Evolutionary conservation across 2,113 vertebrate genomes (phyloP).

Genomic region (Caracal caracal): DNA sequence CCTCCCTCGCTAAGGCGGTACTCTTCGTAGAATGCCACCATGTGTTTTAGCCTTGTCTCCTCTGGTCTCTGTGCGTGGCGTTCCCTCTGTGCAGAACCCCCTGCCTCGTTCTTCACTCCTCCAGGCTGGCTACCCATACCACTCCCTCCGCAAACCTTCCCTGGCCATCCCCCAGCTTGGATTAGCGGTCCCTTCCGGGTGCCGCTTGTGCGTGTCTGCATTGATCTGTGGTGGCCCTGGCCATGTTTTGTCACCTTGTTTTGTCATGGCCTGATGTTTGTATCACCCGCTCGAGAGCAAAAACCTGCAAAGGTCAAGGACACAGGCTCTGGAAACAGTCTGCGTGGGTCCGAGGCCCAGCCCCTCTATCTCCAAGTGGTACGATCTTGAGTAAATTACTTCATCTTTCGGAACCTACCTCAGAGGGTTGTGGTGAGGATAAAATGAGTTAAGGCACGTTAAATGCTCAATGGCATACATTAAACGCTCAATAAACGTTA

Average conservation of each 20-base stretch:
- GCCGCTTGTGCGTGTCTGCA: too few species aligned
- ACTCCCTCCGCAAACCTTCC: background rate
- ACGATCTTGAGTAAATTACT: background rate
- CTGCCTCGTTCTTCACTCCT: background rate
- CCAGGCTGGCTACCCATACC: background rate
- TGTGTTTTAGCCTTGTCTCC: background rate
- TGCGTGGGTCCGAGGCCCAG: background rate
- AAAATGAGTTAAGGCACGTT: background rate
- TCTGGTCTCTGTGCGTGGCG: background rate
- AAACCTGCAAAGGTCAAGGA: background rate
- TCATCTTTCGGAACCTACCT: background rate
- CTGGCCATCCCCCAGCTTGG: background rate
- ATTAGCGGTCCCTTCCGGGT: background rate
- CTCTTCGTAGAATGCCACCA: rapidly evolving
- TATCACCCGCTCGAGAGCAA: background rate
- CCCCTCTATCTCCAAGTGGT: background rate
- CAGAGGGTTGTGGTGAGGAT: background rate
- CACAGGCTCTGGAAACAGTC: background rate
- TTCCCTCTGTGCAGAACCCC: background rate
- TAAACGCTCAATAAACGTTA: background rate
- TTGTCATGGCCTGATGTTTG: background rate
- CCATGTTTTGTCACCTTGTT: background rate
- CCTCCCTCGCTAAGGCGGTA: rapidly evolving
- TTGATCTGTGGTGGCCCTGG: background rate
- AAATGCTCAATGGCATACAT: background rate